Evolutionary conservation across 2,113 vertebrate species (phyloP).

Genomic region (Callocephalon fimbriatum): DNA sequence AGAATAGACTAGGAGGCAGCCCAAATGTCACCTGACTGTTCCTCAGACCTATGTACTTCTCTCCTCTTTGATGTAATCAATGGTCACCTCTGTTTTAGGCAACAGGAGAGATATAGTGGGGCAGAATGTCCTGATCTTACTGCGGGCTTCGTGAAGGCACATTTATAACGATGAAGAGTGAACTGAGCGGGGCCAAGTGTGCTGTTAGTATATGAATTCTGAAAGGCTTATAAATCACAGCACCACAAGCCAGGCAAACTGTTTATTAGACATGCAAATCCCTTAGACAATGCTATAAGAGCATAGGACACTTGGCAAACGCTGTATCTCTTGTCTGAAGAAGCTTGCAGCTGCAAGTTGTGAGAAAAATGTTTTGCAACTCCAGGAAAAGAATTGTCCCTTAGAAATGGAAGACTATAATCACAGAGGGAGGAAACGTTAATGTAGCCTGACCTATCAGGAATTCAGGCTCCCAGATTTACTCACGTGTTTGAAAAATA

Average conservation of each 20-base stretch:
- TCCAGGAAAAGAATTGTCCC: neutral
- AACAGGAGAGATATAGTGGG: neutral
- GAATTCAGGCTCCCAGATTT: neutral
- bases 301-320: neutral
- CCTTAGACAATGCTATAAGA: neutral
- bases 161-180: neutral
- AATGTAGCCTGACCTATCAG: neutral
- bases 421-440: neutral
- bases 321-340: neutral
- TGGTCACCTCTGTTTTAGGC: neutral
- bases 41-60: neutral
- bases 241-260: neutral
- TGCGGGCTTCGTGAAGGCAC: neutral
- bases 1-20: neutral
- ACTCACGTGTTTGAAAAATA: neutral
- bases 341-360: neutral
- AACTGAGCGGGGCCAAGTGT: neutral
- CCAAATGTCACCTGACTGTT: neutral
- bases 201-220: neutral
- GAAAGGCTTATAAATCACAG: constrained; percentile 13
- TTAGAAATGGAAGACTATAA: neutral
- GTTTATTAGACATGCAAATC: neutral
- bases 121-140: neutral
- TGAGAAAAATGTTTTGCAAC: neutral
- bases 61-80: neutral